phyloP scores from a whole-genome alignment of 2,113 vertebrate species.

The Urocynchramus pylzowi region DNA sequence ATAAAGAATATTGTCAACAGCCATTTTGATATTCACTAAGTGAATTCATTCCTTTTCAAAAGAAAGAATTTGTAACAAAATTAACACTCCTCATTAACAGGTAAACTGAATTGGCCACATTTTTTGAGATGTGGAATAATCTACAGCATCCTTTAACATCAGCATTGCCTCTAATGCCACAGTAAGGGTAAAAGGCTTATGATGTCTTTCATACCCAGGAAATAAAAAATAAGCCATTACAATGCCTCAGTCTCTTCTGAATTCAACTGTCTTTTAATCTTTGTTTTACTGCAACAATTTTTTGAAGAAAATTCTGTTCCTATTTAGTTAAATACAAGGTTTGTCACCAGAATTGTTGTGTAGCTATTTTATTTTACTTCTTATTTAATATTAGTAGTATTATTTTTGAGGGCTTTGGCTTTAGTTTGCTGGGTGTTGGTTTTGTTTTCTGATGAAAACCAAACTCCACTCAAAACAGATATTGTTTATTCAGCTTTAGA shows the following conservation, averaged over 20 bases:
- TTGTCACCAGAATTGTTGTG: background rate
- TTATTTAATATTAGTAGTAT: background rate
- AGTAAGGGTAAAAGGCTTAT: background rate
- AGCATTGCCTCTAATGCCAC: background rate
- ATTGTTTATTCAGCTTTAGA: background rate
- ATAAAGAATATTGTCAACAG: background rate
- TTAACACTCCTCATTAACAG: background rate
- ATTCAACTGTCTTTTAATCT: background rate
- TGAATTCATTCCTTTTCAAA: background rate
- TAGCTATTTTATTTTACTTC: background rate
- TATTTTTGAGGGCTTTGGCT: background rate
- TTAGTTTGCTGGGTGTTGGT: rapidly evolving
- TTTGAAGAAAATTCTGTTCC: background rate
- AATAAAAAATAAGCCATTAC: background rate
- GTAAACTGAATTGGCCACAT: background rate
- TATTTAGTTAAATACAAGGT: background rate
- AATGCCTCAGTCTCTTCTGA: background rate
- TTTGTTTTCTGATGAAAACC: background rate
- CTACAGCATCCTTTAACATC: background rate
- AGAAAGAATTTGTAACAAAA: background rate
- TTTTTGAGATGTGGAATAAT: background rate
- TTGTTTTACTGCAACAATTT: background rate
- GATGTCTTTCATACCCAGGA: background rate
- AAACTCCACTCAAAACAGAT: background rate
- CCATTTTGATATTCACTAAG: background rate